phyloP scores from a whole-genome alignment of 2,888 invertebrate species.

The Malthinus flaveolus region DNA sequence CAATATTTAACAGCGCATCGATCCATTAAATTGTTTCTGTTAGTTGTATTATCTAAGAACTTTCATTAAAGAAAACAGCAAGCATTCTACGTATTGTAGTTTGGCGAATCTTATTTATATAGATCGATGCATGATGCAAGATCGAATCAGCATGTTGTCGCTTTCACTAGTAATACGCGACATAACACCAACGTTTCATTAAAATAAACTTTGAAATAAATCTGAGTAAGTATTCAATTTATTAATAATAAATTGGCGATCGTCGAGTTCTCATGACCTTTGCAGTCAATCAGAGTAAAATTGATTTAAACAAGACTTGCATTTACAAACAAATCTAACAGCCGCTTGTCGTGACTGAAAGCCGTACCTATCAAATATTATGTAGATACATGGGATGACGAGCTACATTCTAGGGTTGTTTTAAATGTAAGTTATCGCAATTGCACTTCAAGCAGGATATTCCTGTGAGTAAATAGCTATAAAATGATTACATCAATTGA shows the following conservation, averaged over 20 bases:
- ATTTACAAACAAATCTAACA: conserved; percentile 23
- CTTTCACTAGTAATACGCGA: no score
- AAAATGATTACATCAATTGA: no score
- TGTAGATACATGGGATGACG: conserved; percentile 4
- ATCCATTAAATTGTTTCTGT: no score
- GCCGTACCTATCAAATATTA: conserved; percentile 10
- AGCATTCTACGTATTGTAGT: not conserved
- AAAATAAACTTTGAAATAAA: no score
- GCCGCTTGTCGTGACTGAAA: conserved; percentile 17
- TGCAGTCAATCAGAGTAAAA: conserved; percentile 25
- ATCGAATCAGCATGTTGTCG: conserved; percentile 21
- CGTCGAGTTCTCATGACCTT: conserved; percentile 26
- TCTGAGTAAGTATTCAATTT: no score
- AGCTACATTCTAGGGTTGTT: not conserved
- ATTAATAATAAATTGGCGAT: conserved; percentile 19
- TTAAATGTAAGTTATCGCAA: no score
- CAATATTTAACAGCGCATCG: no score
- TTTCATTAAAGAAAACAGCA: not conserved
- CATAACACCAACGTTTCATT: no score
- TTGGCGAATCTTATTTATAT: conserved; percentile 6
- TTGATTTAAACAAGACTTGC: conserved; percentile 26
- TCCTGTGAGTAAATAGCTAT: no score
- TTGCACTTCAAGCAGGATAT: no score
- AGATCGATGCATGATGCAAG: conserved; percentile 14
- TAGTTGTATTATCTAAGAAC: not conserved